These are phyloP conservation scores for Leuctra nigra DNA, from an alignment of 2,888 invertebrate genomes.

Conservation along the genomic window DNA sequence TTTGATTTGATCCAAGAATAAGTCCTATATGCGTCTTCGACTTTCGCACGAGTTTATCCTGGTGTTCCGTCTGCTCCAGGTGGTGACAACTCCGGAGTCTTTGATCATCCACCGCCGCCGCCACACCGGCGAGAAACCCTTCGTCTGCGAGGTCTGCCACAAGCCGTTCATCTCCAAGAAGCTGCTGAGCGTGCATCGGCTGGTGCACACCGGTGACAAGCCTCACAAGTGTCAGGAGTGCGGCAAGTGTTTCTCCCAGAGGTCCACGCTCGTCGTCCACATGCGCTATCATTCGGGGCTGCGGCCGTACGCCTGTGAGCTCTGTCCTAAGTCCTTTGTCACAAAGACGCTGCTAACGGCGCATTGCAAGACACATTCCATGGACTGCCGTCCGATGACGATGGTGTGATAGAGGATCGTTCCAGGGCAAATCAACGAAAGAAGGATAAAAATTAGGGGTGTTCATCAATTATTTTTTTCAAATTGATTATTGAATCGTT, in stretches of 20 bases:
- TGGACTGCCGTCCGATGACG: too few relatives aligned
- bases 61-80: too few relatives aligned
- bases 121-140: slow-evolving; percentile 47
- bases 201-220: slow-evolving; percentile 45
- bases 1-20: too few relatives aligned
- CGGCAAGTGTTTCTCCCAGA: too few relatives aligned
- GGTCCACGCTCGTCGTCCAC: slow-evolving; percentile 16
- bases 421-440: too few relatives aligned
- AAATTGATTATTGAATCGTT: too few relatives aligned
- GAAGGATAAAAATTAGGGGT: too few relatives aligned
- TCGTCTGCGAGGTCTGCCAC: slow-evolving; percentile 45
- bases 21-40: too few relatives aligned
- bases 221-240: slow-evolving; percentile 49
- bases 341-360: slow-evolving; percentile 22
- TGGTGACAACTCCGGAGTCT: slow-evolving; percentile 42
- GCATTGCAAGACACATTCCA: slow-evolving; percentile 22
- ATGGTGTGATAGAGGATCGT: too few relatives aligned
- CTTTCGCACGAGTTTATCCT: too few relatives aligned
- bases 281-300: slow-evolving; percentile 21
- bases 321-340: slow-evolving; percentile 33
- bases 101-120: slow-evolving; percentile 43
- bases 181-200: slow-evolving; percentile 40
- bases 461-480: too few relatives aligned
- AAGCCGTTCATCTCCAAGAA: slow-evolving; percentile 45
- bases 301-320: slow-evolving; percentile 36